Base-by-base conservation (phyloP, 2,888 invertebrate genomes). In the Actias luna region DNA sequence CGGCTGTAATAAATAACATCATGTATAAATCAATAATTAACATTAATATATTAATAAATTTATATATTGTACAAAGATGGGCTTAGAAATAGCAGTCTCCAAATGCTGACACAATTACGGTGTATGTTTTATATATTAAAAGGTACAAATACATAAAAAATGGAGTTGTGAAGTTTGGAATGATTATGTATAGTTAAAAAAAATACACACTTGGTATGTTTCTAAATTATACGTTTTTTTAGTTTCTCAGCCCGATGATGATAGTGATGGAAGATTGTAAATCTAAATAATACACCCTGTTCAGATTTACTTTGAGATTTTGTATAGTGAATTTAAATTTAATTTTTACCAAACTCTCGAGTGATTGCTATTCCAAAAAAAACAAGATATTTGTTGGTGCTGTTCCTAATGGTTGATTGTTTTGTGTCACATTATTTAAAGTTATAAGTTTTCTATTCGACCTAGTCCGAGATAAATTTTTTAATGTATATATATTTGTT, bases 361-460 rank as follows among this genome's bases (percentile, higher is more conserved):
- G 75, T 78, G 77, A 78, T 77, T 68, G 29, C 60, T 64, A 70
- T 76, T 78, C 77, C 74, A 80, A 79, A 80, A 73, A 69, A 64
- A 61, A 58, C n/a, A n/a, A 60, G 64, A 59, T 57, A 60, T 67
- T 65, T 73, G 42, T 77, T 78, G 77, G 77, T 78, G 78, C 76
- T 80, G 77, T 80, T 79, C 76, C 73, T 77, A 74, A 68, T 67
- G 64, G 69, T 66, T 63, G 58, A 60, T 65, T 69, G 65, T 72
- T 68, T 64, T 63, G 63, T 65, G 59, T 66, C 63, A 65, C 58
- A 57, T 71, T 70, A 64, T 63, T 70, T 69, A 67, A 27, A 62
- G 29, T 67, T 64, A 69, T 67, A 60, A 64, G 55, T 68, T 64
- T 61, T 63, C 39, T 18, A 22, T 63, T 62, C 66, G 62, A 70